Evolutionary conservation across 2,888 invertebrate species (phyloP).

Genomic region (Ptychoptera albimana): DNA sequence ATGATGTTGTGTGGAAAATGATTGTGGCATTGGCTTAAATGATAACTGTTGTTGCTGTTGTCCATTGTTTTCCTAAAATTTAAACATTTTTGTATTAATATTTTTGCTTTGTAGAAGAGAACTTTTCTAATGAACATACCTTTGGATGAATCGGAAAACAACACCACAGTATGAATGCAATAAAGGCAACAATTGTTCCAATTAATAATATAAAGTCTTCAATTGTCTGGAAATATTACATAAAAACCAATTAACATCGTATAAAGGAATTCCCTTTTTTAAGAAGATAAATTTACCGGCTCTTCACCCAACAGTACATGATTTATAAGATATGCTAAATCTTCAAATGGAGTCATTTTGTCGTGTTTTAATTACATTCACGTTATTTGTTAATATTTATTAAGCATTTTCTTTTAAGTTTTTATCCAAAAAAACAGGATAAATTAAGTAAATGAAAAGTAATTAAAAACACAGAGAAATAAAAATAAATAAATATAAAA

Average conservation of each 20-base stretch:
- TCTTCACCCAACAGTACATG: constrained; percentile 42
- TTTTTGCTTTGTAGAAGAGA: not conserved
- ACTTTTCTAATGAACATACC: constrained; percentile 16
- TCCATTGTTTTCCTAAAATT: constrained; percentile 21
- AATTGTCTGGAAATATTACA: constrained; percentile 32
- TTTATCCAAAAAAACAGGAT: no score
- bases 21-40: constrained; percentile 24
- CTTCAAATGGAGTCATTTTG: constrained; percentile 41
- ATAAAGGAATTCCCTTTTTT: no score
- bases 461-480: no score
- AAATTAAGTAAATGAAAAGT: no score
- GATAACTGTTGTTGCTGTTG: constrained; percentile 30
- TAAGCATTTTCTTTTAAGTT: no score
- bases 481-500: no score
- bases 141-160: constrained; percentile 42
- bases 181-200: constrained; percentile 43
- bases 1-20: constrained; percentile 9
- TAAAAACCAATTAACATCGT: no score
- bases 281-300: constrained; percentile 32
- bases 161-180: constrained; percentile 46
- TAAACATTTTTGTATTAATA: not conserved
- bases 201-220: constrained; percentile 44
- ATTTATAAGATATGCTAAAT: constrained; percentile 41
- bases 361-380: not conserved
- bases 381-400: no score